phyloP scores from a whole-genome alignment of 2,797 vertebrate species.

The Mallotus villosus region DNA sequence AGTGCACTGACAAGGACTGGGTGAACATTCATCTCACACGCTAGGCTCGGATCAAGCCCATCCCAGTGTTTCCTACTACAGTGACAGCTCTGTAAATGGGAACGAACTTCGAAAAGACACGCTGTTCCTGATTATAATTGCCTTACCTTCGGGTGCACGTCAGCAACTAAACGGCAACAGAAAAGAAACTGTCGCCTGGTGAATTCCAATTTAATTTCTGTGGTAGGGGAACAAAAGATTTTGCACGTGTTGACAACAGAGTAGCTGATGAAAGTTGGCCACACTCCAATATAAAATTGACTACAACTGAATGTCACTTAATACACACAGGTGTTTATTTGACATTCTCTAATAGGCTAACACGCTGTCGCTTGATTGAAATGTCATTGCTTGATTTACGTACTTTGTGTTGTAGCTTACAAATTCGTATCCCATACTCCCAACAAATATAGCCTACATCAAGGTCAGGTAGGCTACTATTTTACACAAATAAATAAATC shows the following conservation, averaged over 20 bases:
- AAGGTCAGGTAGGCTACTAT: background rate
- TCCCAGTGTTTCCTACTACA: background rate
- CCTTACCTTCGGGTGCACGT: slow-evolving; percentile 57
- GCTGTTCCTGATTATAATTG: slow-evolving; percentile 59
- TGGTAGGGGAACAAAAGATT: slow-evolving; percentile 51
- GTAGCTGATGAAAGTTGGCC: no score
- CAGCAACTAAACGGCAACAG: slow-evolving; percentile 48
- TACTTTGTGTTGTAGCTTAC: background rate
- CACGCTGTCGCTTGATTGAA: no score
- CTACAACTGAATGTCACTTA: no score
- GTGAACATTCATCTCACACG: slow-evolving; percentile 5
- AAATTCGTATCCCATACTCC: background rate
- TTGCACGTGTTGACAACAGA: slow-evolving; percentile 11
- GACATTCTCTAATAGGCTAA: no score
- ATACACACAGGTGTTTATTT: no score
- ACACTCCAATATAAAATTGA: no score
- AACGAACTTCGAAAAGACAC: slow-evolving; percentile 32
- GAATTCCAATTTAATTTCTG: slow-evolving; percentile 62
- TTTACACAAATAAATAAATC: slow-evolving; percentile 30
- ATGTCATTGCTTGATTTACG: no score
- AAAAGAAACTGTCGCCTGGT: slow-evolving; percentile 43
- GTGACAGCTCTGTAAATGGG: slow-evolving; percentile 1
- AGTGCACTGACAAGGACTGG: background rate
- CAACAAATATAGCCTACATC: background rate
- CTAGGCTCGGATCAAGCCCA: no score